Evolutionary conservation across 2,797 vertebrate genomes (phyloP).

Genomic region (Vipera ursinii): DNA sequence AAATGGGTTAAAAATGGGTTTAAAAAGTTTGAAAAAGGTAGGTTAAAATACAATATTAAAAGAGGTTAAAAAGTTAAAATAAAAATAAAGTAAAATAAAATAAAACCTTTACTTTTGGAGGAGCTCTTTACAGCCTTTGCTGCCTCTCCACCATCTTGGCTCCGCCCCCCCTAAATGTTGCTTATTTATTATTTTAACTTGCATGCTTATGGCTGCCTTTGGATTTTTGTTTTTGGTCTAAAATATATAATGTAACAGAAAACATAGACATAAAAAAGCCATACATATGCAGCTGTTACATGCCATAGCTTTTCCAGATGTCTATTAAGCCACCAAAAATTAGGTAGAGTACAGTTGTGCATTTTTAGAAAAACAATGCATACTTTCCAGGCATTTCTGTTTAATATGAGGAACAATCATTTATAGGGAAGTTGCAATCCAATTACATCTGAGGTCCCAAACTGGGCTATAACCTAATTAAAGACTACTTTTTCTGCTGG

Average conservation of each 20-base stretch:
- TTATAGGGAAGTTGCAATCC: background rate
- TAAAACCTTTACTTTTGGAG: too few species aligned
- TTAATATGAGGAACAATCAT: background rate
- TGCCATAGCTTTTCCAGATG: background rate
- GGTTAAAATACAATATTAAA: too few species aligned
- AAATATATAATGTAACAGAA: background rate
- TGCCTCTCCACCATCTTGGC: too few species aligned
- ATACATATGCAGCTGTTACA: background rate
- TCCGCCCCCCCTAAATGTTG: background rate
- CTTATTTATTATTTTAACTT: background rate
- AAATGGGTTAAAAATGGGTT: too few species aligned
- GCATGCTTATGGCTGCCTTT: background rate
- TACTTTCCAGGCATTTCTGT: background rate
- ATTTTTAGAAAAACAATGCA: background rate
- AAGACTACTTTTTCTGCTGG: background rate
- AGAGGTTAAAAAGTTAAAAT: too few species aligned
- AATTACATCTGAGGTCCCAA: background rate
- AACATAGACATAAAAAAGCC: background rate
- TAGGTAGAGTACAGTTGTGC: background rate
- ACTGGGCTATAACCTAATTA: background rate
- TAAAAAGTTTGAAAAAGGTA: too few species aligned
- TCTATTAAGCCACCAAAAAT: background rate
- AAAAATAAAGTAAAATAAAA: too few species aligned
- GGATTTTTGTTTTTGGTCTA: background rate
- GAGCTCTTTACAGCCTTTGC: too few species aligned